Percentiles rank a stretch among this genome's conserved stretches.
Conservation (phyloP, 2,797 vertebrate genomes). For the Molossus alvarezi region DNA sequence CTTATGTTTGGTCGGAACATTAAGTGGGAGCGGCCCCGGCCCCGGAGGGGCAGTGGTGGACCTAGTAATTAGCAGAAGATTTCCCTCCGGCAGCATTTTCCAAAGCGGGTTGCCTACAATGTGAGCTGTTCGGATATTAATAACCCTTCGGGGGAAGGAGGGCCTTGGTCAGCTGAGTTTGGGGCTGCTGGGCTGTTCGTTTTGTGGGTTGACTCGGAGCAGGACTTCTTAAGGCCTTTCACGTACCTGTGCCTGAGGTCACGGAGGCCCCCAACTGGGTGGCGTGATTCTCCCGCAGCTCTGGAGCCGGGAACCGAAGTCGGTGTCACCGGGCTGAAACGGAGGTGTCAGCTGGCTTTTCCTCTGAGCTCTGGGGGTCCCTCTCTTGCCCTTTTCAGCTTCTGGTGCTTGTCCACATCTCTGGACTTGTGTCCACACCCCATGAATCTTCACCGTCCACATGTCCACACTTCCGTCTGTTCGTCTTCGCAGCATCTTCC, state of each 20-base stretch:
- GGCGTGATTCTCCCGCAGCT: background rate
- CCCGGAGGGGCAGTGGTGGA: background rate
- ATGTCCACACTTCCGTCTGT: background rate
- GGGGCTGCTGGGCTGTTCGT: slow-evolving; percentile 13
- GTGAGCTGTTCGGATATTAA: slow-evolving; percentile 18
- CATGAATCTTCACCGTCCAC: background rate
- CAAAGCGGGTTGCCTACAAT: slow-evolving; percentile 47
- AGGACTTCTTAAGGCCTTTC: background rate
- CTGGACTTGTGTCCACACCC: background rate
- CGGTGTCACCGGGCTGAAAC: background rate
- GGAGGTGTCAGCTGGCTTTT: background rate
- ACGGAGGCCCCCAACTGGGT: background rate
- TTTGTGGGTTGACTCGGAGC: background rate
- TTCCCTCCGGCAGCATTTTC: slow-evolving; percentile 77
- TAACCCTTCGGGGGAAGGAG: background rate
- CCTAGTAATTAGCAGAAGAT: slow-evolving; percentile 75
- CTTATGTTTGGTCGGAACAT: slow-evolving; percentile 54
- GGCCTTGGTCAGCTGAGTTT: background rate
- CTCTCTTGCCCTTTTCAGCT: background rate
- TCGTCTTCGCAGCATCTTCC: background rate
- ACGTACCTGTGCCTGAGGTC: background rate
- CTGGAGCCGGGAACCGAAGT: background rate
- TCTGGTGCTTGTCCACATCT: background rate
- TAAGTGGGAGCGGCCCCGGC: slow-evolving; percentile 14
- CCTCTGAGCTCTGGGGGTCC: background rate